Evolutionary conservation across 1,140 invertebrate genomes (phyloP), one percentile per base, ranked within the genome.

Genomic region (Zaprionus tsacasi): DNA sequence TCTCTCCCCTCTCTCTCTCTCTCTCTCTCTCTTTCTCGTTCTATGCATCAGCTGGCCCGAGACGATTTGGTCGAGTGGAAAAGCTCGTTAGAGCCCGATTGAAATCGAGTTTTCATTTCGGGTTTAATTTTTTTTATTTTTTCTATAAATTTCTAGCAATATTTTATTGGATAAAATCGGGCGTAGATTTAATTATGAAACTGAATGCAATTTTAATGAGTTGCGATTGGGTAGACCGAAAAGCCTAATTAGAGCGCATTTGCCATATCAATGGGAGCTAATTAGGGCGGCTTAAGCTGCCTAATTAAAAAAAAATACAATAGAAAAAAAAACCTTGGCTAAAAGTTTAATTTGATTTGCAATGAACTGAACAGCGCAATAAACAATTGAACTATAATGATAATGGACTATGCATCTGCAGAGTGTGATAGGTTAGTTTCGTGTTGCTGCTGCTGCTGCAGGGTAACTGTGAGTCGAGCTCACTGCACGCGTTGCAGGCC

Each of bases 81-180:
- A 60, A 60, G 56, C 65, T 68, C 56, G 57, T 68, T 56, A 60
- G 64, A 45, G 45, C 17, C 45, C 64, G 33, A 60, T 73, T 58
- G 33, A 59, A 72, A 55, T 11, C 4, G 59, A 27, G 21, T 45
- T 55, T 25, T 25, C 8, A 21, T 54, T 30, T 35, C 17, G 43
- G 21, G 12, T 30, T 11, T 43, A n/a, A 35, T 63, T 50, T 45
- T 15, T 45, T 15, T 17, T 45, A 3, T 21, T 3, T 50, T 7
- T 50, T 50, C 10, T 25, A 25, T 6, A 12, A 50, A 12, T 25
- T 50, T 25, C 1, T 25, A 25, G 45, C 17, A 50, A 50, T 25
- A 25, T 50, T 50, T 50, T 50, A 50, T 50, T 50, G 45, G 10
- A 50, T 50, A 21, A 50, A 21, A 50, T 25, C 45, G 17, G 17